These are phyloP conservation scores for Andricus grossulariae DNA, from an alignment of 1,140 invertebrate genomes.

Conservation along the genomic window DNA sequence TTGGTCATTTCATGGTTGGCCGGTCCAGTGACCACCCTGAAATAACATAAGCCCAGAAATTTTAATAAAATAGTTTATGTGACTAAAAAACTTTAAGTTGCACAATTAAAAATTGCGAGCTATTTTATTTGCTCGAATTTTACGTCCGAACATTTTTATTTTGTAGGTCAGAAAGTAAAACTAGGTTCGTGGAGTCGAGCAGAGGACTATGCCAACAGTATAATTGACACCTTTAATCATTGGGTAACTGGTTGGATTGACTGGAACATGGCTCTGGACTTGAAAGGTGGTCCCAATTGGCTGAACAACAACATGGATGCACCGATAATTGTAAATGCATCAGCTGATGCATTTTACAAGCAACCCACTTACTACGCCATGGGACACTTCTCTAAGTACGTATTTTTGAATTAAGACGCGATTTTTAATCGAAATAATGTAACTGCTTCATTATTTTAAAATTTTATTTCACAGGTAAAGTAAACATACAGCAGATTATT, in stretches of 20 bases:
- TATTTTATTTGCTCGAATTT: too few species aligned
- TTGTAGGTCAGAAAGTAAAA: neutral
- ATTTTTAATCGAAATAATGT: too few species aligned
- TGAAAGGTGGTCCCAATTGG: constrained; percentile 25
- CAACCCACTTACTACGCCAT: neutral
- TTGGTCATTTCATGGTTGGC: too few species aligned
- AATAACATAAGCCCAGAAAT: too few species aligned
- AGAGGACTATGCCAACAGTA: constrained; percentile 16
- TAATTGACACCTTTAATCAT: constrained; percentile 10
- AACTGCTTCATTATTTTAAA: too few species aligned
- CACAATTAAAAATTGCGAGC: too few species aligned
- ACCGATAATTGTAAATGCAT: constrained; percentile 19
- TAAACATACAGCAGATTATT: too few species aligned
- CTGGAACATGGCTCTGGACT: constrained; percentile 19
- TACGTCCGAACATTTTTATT: neutral
- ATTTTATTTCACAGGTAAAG: too few species aligned
- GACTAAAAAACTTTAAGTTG: too few species aligned
- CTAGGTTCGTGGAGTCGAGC: constrained; percentile 20
- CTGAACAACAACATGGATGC: neutral
- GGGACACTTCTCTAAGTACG: constrained; percentile 7
- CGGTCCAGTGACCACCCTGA: too few species aligned
- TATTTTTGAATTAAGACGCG: neutral
- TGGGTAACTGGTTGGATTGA: constrained; percentile 28
- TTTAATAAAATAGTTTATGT: too few species aligned
- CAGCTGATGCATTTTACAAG: constrained; percentile 11